Conservation (phyloP, 1,140 invertebrate genomes). For the Neodiprion fabricii region DNA sequence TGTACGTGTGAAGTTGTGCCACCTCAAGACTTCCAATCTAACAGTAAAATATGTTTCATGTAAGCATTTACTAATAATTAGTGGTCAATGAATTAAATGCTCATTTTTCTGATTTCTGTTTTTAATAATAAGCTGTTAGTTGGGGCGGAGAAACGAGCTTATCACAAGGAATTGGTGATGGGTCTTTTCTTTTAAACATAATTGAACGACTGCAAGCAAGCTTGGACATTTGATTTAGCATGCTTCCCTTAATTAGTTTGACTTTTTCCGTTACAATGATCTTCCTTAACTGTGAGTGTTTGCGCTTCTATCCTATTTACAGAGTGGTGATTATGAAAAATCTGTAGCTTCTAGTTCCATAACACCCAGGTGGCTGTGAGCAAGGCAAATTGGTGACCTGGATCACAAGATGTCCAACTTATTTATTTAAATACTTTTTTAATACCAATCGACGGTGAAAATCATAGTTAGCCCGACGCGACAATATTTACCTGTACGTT, state of each 20-base stretch:
- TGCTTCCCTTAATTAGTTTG: constrained; percentile 2
- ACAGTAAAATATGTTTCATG: too few species aligned
- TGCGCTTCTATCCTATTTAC: constrained; percentile 5
- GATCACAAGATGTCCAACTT: neutral
- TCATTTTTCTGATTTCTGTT: neutral
- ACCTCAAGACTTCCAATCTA: too few species aligned
- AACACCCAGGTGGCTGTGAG: constrained; percentile 6
- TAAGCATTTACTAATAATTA: too few species aligned
- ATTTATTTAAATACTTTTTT: neutral
- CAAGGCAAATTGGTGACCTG: neutral
- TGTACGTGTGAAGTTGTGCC: too few species aligned
- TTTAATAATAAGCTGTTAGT: neutral
- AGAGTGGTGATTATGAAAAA: constrained; percentile 3
- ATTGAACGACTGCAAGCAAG: neutral
- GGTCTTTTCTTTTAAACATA: neutral
- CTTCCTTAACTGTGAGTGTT: constrained; percentile 1
- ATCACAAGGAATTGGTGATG: neutral
- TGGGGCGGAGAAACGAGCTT: neutral
- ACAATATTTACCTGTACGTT: neutral
- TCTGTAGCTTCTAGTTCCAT: neutral
- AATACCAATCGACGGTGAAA: neutral
- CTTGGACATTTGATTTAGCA: constrained; percentile 5
- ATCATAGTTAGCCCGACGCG: neutral
- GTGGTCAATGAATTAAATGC: too few species aligned
- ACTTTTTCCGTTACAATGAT: neutral